phyloP scores from a whole-genome alignment of 2,113 vertebrate species.

The Pterophyllum scalare region DNA sequence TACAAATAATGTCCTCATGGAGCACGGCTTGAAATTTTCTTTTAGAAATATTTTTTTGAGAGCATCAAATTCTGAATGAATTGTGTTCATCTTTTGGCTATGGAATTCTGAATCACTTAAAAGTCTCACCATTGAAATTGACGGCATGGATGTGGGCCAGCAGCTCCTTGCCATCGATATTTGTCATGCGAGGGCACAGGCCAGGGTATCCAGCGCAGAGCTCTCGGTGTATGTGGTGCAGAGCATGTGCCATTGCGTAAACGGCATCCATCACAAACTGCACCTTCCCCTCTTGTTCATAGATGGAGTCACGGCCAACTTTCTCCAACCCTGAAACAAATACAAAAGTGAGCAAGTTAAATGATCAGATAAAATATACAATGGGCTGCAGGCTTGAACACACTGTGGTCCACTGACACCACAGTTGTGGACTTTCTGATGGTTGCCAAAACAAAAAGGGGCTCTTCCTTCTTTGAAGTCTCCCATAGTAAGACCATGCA shows the following conservation, averaged over 20 bases:
- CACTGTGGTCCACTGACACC: neutral
- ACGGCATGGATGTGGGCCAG: constrained; percentile 90
- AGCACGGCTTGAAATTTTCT: neutral
- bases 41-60: no score
- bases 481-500: no score
- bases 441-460: neutral
- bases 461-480: no score
- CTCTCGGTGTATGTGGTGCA: constrained; percentile 94
- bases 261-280: constrained; percentile 98
- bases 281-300: constrained; percentile 97
- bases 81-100: neutral
- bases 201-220: constrained; percentile 90
- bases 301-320: constrained; percentile 92
- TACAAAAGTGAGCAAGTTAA: neutral
- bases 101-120: neutral
- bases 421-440: neutral
- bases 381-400: neutral
- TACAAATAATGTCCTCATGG: neutral
- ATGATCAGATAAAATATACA: neutral
- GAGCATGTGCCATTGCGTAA: constrained; percentile 94
- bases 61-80: neutral
- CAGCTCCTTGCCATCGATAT: constrained; percentile 92
- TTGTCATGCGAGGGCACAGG: constrained; percentile 91
- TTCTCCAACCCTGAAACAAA: constrained; percentile 88
- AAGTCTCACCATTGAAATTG: constrained; percentile 89